phyloP scores from a whole-genome alignment of 2,113 vertebrate genomes.

The Stigmatopora nigra region DNA sequence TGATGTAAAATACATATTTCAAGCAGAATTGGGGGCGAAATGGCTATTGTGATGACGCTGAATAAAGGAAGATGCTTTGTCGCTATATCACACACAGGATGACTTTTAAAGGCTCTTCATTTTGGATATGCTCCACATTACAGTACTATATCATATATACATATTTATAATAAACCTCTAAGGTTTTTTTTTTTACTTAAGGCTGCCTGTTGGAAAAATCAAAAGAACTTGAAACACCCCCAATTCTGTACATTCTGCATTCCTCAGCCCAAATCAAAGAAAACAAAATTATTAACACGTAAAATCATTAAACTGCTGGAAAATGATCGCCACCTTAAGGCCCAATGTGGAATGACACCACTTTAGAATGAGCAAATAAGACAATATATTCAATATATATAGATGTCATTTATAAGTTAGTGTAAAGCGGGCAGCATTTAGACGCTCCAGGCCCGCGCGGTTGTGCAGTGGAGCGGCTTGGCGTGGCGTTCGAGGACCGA shows the following conservation, averaged over 20 bases:
- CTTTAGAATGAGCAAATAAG: conserved; percentile 17
- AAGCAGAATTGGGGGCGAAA: background rate
- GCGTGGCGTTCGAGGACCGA: conserved; percentile 23
- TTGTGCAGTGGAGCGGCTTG: conserved; percentile 38
- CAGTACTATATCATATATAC: conserved; percentile 38
- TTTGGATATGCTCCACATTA: conserved; percentile 31
- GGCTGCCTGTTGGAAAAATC: conserved; percentile 40
- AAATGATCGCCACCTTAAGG: conserved; percentile 49
- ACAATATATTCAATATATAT: conserved; percentile 26
- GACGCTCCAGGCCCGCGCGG: conserved; percentile 34
- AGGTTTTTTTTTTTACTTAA: conserved; percentile 37
- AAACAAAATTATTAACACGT: background rate
- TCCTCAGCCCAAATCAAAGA: background rate
- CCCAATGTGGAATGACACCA: conserved; percentile 34
- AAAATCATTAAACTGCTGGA: conserved; percentile 11
- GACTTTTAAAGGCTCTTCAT: conserved; percentile 19
- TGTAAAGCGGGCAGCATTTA: conserved; percentile 23
- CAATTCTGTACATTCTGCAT: background rate
- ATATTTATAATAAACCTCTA: conserved; percentile 44
- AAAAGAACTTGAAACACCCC: background rate
- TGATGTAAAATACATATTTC: background rate
- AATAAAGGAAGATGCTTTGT: background rate
- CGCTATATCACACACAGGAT: background rate
- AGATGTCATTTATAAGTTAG: conserved; percentile 26
- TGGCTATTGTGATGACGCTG: background rate